Base-by-base conservation (phyloP, 2,113 vertebrate genomes). In the Psittacula cyanocephala region DNA sequence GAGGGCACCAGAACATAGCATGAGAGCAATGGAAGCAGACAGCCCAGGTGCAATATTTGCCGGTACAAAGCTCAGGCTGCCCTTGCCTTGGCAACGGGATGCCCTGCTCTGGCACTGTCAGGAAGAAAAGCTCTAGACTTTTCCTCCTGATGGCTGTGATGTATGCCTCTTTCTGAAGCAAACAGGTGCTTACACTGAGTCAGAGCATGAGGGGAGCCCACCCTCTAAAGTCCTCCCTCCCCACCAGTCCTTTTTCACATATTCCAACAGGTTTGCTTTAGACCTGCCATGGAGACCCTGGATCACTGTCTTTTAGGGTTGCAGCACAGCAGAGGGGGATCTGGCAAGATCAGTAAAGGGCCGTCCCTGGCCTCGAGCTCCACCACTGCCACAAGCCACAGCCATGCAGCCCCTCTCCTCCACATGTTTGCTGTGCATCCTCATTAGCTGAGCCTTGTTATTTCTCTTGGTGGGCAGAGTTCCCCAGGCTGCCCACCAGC, bases 381-480 rank as follows among this genome's bases (percentile, higher is more conserved):
- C 24, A 17, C 1, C 11, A 35, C 10, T 0, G 0, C 24, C 33
- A 43, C 31, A 9, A 17, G 9, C 13, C 35, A 20, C 28, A 59
- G 19, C 5, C 6, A 7, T 33, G 55, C 62, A 88, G 60, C 14
- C 24, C 28, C 65, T 88, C 3, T 1, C 10, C 37, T 55, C 39
- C n/a, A 31, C 22, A 9, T 29, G 3, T 64, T 65, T 1, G 1
- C 20, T 60, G 23, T 33, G 17, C 28, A 27, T 76, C 16, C n/a
- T 37, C 33, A 0, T 44, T 53, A 44, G 25, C 49, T 55, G 57
- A 91, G 64, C 44, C 67, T 70, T 80, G 79, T 44, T 20, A 46
- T 41, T 90, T 24, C 52, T 69, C 22, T 80, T 52, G n/a, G 29
- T 0, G 1, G 22, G 18, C 59, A 71, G 65, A 14, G 33, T 39